Percentiles rank a stretch among this genome's conserved stretches.
phyloP scores from a whole-genome alignment of 2,888 invertebrate species.

The Drosophila cracens region DNA sequence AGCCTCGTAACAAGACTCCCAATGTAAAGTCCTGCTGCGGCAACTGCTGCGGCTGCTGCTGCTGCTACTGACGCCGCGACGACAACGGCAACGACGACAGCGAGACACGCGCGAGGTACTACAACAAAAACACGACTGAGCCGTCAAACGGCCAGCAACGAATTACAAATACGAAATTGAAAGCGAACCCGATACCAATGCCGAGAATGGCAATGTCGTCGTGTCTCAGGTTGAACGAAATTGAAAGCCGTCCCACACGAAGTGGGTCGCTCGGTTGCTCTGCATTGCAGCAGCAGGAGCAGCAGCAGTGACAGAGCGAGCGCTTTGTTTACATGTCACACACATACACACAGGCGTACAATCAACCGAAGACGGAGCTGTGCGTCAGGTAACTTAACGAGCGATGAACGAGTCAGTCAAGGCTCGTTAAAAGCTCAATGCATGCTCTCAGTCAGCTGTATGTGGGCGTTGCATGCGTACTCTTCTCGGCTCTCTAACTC shows the following conservation, averaged over 20 bases:
- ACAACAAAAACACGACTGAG: constrained; percentile 83
- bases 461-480: constrained; percentile 52
- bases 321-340: constrained; percentile 42
- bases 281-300: constrained; percentile 60
- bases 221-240: constrained; percentile 68
- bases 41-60: constrained; percentile 43
- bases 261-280: constrained; percentile 59
- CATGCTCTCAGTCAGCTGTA: constrained; percentile 46
- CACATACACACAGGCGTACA: constrained; percentile 3
- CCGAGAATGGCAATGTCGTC: constrained; percentile 13
- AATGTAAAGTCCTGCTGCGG: constrained; percentile 50
- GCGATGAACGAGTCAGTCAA: constrained; percentile 18
- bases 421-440: constrained; percentile 47
- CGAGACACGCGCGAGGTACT: constrained; percentile 77
- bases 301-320: constrained; percentile 31
- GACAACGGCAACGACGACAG: constrained; percentile 56
- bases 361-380: not conserved
- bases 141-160: constrained; percentile 74
- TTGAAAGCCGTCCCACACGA: constrained; percentile 68
- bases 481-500: constrained; percentile 6
- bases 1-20: constrained; percentile 49
- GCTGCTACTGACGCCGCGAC: constrained; percentile 35
- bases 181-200: constrained; percentile 60
- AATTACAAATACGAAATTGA: constrained; percentile 72
- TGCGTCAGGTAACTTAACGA: constrained; percentile 33